Evolutionary conservation across 37 sponge, comb jelly and placozoan genomes (phyloP).

Genomic region (Halichondria panicea): DNA sequence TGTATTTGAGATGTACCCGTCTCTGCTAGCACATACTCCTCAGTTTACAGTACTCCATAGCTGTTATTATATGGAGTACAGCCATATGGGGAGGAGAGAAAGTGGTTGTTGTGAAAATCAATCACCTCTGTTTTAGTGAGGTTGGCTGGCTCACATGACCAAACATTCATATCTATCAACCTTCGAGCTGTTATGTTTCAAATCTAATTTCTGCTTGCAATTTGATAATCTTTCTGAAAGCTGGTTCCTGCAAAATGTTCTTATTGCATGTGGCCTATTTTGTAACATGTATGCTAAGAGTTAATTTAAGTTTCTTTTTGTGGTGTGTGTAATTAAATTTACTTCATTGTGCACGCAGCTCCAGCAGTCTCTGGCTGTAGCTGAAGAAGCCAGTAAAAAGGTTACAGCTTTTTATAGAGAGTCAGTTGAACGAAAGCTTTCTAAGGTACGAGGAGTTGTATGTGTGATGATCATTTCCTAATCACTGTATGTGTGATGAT

Average conservation of each 20-base stretch:
- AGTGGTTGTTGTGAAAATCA: conserved; percentile 10
- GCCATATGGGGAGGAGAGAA: conserved; percentile 28
- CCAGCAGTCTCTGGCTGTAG: conserved; percentile 26
- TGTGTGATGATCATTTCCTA: not conserved
- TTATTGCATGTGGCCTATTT: too few relatives aligned
- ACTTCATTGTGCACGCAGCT: too few relatives aligned
- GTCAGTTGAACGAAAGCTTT: conserved; percentile 50
- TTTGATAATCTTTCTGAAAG: too few relatives aligned
- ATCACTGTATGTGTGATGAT: not conserved
- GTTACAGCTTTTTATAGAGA: conserved; percentile 46
- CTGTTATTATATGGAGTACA: not conserved
- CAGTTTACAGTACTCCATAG: conserved; percentile 14
- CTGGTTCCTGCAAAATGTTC: too few relatives aligned
- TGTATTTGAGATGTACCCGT: too few relatives aligned
- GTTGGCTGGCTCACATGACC: conserved; percentile 9
- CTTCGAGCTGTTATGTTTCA: too few relatives aligned
- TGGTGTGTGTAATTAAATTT: too few relatives aligned
- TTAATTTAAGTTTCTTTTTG: too few relatives aligned
- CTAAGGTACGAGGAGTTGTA: conserved; percentile 30
- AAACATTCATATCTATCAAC: too few relatives aligned
- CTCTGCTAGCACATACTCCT: not conserved
- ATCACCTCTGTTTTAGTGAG: not conserved
- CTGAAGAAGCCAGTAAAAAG: conserved; percentile 16
- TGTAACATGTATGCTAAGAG: too few relatives aligned
- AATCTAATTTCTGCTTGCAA: too few relatives aligned